Evolutionary conservation across 35 echinoderm and acorn worm species (phyloP), one percentile per base, ranked within the genome.

Genomic region (Lytechinus variegatus): DNA sequence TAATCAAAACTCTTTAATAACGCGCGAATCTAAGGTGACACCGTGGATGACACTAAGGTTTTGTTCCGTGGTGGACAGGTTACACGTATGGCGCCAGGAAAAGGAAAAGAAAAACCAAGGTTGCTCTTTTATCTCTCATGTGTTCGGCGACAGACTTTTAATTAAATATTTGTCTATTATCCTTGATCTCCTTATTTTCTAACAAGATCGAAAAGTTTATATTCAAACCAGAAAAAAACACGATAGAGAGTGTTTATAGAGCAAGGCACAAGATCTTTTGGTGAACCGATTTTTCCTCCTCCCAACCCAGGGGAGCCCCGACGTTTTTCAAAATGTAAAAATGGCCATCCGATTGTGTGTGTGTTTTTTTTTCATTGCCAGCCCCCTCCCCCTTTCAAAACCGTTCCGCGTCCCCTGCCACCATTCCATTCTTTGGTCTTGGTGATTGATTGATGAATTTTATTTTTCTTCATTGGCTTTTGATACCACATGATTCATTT

Each of bases 1-100:
- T 93, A 93, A 93, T 93, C 92, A 93, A 53, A 93, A 93, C 92
- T 93, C 92, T 54, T 19, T 93, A 93, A 93, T 93, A 93, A 93
- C 11, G 54, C 54, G 92, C 92, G 88, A 90, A 90, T 44, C 88
- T 90, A 90, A 54, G 88, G 88, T 90, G 88, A 90, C 88, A 90
- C 88, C 52, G 13, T 51, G 52, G 33, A 44, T 44, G 33, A 44
- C 33, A 44, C 33, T 44, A 44, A 44, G 88, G 33, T 52, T 90
- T 19, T 52, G 88, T 54, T 90, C 29, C 28, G 29, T 90, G 88
- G 88, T 12, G 29, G 12, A 9, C 28, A 12, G 28, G 88, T 90
- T 52, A 90, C 14, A 90, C 28, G 52, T 33, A 54, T 28, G 88
- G 88, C 88, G 88, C 88, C 88, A 90, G 29, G 13, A 44, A 3